Conservation (phyloP, 2,113 vertebrate genomes). For the Deroptyus accipitrinus region DNA sequence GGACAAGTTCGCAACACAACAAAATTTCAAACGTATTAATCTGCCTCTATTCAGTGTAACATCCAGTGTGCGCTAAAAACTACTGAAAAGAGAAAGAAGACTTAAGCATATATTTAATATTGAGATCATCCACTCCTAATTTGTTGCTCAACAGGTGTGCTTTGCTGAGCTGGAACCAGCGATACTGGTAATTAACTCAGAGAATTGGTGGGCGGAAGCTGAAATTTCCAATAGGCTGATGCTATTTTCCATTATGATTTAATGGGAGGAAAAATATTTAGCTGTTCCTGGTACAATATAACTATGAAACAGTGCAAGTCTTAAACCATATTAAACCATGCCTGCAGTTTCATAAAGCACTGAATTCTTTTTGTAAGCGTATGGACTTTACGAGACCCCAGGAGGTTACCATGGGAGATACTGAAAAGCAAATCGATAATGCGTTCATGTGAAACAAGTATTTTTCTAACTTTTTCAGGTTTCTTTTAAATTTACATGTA, state of each 20-base stretch:
- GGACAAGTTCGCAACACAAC: background rate
- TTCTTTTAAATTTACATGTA: background rate
- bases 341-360: background rate
- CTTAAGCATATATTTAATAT: background rate
- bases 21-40: background rate
- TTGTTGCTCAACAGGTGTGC: background rate
- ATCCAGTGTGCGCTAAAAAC: background rate
- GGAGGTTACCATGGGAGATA: background rate
- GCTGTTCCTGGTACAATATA: background rate
- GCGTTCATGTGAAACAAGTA: background rate
- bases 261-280: background rate
- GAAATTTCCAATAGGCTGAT: background rate
- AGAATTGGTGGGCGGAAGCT: background rate
- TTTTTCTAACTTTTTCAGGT: background rate
- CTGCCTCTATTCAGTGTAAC: accelerated
- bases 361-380: background rate
- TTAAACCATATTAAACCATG: background rate
- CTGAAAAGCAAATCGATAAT: background rate
- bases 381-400: background rate
- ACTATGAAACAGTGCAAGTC: background rate
- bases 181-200: background rate
- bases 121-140: background rate
- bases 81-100: background rate
- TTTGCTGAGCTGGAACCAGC: background rate
- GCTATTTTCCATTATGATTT: accelerated